Base-by-base conservation (phyloP, 2,888 invertebrate species). In the Caenorhabditis sp. region DNA sequence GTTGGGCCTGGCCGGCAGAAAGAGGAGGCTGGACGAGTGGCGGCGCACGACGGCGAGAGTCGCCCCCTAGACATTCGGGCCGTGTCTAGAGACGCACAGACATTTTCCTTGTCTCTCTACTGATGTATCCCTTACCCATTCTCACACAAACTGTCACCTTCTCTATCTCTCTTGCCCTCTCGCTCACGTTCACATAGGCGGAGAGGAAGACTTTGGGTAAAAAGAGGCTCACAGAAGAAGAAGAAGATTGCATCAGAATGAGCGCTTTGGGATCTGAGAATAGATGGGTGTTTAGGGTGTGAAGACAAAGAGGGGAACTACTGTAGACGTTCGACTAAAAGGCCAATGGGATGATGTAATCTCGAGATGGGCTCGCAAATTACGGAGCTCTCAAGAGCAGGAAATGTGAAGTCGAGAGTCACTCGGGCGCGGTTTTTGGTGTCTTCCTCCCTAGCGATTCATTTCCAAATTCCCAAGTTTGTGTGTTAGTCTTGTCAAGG, bases 171-270 rank as follows among this genome's bases (percentile, higher is more conserved):
- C 58, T 47, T 19, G 19, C 14, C 22, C 16, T 61, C 61, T 77
- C 41, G n/a, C 44, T 22, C 26, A 44, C 28, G 49, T 56, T 64
- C 63, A 49, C 79, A 44, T 10, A 22, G 51, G 24, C 35, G 69
- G 63, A 49, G 69, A 47, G 31, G 44, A 19, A 38, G 59, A 22
- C 10, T 19, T 56, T 38, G 70, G 47, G 47, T 19, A 47, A 80
- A 58, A 80, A 54, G 49, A 76, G 63, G 69, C 77, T 76, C 79
- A 64, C 51, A 73, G 66, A 68, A n/a, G n/a, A n/a, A n/a, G n/a
- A n/a, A n/a, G n/a, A n/a, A 72, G 74, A 80, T 80, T 80, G 80
- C 80, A 69, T 80, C 80, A 80, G 80, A 75, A 56, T 80, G 66
- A 72, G 59, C 38, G 51, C 24, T 26, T 24, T 16, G 19, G 24